phyloP scores from a whole-genome alignment of 2,888 invertebrate genomes.

The Papilio demoleus region DNA sequence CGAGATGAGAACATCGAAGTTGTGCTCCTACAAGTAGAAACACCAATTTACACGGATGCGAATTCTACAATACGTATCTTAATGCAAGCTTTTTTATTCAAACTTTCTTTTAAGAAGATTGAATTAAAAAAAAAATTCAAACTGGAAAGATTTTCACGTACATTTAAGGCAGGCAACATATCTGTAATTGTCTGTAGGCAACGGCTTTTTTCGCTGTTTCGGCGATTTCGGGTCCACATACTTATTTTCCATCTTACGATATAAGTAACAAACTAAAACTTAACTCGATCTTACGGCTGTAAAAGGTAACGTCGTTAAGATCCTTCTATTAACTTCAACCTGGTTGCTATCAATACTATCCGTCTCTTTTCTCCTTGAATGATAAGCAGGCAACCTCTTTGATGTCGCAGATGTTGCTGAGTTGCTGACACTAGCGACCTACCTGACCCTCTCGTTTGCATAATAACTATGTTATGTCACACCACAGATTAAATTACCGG shows the following conservation, averaged over 20 bases:
- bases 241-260: too few species aligned
- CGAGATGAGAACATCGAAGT: background rate
- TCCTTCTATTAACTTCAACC: too few species aligned
- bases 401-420: background rate
- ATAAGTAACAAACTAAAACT: too few species aligned
- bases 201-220: too few species aligned
- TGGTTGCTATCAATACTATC: background rate
- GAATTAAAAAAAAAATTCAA: background rate
- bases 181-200: too few species aligned
- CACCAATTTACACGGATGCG: background rate
- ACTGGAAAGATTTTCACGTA: background rate
- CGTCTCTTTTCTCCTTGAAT: background rate
- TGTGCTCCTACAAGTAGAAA: background rate
- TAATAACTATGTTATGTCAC: background rate
- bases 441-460: conserved; percentile 2
- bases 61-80: background rate
- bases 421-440: background rate
- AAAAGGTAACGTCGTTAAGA: too few species aligned
- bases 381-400: background rate
- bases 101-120: background rate
- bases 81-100: background rate
- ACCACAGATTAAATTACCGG: background rate
- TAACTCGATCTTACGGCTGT: too few species aligned
- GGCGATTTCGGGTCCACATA: too few species aligned
- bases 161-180: too few species aligned